Percentiles rank a stretch among this genome's conserved stretches.
Evolutionary conservation across 1,140 invertebrate species (phyloP).

Genomic region (Hesperophylax magnus): DNA sequence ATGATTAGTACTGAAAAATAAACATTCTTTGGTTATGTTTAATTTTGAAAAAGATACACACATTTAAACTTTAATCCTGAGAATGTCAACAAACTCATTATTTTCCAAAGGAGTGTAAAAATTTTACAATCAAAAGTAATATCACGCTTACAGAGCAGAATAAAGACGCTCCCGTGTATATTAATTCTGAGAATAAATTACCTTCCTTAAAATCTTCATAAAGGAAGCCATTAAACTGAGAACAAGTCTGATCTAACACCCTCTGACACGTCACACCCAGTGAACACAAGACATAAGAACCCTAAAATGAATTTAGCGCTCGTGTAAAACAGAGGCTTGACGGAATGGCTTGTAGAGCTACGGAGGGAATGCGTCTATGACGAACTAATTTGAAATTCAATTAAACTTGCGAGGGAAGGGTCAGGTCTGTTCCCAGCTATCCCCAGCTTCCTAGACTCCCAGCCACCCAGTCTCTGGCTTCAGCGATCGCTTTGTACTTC

Average conservation of each 20-base stretch:
- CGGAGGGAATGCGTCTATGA: slow-evolving; percentile 49
- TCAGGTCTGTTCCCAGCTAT: not conserved
- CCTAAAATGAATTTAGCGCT: slow-evolving; percentile 18
- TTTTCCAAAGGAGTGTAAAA: too few species aligned
- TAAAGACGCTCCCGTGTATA: not conserved
- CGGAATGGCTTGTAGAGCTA: slow-evolving; percentile 17
- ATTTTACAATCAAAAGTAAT: too few species aligned
- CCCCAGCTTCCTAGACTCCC: not conserved
- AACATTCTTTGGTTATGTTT: too few species aligned
- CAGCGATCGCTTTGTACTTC: not conserved
- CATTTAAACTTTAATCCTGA: too few species aligned
- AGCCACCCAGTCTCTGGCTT: not conserved
- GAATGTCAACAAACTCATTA: too few species aligned
- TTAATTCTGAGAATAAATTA: slow-evolving; percentile 25
- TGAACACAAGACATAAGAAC: slow-evolving; percentile 21
- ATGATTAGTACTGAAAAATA: too few species aligned
- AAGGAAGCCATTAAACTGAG: slow-evolving; percentile 29
- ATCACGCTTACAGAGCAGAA: not conserved
- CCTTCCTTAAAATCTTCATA: slow-evolving; percentile 23
- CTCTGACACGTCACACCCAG: slow-evolving; percentile 12
- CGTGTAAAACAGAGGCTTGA: slow-evolving; percentile 19
- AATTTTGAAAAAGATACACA: too few species aligned
- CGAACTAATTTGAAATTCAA: slow-evolving; percentile 58
- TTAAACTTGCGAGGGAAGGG: slow-evolving; percentile 51
- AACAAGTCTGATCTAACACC: slow-evolving; percentile 20